Evolutionary conservation across 2,113 vertebrate species (phyloP).

Genomic region (Sebastes schlegelii): DNA sequence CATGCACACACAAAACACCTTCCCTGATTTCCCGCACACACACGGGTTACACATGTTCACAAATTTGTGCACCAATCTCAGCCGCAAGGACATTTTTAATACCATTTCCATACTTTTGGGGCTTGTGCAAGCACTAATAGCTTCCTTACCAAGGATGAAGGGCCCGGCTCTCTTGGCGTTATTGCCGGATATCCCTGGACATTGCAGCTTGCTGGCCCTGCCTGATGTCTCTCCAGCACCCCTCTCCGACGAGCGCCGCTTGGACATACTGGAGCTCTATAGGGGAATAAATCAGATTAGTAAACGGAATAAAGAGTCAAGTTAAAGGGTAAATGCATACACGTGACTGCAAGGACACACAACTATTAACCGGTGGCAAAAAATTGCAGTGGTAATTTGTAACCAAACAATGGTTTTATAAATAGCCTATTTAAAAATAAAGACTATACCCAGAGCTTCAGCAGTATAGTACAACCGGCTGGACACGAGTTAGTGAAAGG

Average conservation of each 20-base stretch:
- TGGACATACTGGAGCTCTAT: slow-evolving; percentile 93
- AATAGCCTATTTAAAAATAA: slow-evolving; percentile 20
- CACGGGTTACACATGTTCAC: not conserved
- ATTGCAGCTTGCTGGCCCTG: slow-evolving; percentile 92
- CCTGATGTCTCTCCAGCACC: slow-evolving; percentile 94
- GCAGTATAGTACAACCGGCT: not conserved
- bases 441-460: not conserved
- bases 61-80: not conserved
- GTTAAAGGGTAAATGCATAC: slow-evolving; percentile 33
- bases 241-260: slow-evolving; percentile 95
- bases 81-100: not conserved
- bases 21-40: slow-evolving; percentile 5
- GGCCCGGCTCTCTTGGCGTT: slow-evolving; percentile 97
- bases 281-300: slow-evolving; percentile 60
- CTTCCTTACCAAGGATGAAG: slow-evolving; percentile 92
- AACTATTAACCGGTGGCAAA: not conserved
- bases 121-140: slow-evolving; percentile 10
- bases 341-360: not conserved
- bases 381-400: not conserved
- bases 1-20: slow-evolving; percentile 18
- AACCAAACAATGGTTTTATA: slow-evolving; percentile 17
- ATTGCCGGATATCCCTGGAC: slow-evolving; percentile 92
- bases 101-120: not conserved
- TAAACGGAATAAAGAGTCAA: slow-evolving; percentile 42
- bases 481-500: slow-evolving; percentile 25